phyloP scores from a whole-genome alignment of 2,113 vertebrate species.

The Cathartes aura region DNA sequence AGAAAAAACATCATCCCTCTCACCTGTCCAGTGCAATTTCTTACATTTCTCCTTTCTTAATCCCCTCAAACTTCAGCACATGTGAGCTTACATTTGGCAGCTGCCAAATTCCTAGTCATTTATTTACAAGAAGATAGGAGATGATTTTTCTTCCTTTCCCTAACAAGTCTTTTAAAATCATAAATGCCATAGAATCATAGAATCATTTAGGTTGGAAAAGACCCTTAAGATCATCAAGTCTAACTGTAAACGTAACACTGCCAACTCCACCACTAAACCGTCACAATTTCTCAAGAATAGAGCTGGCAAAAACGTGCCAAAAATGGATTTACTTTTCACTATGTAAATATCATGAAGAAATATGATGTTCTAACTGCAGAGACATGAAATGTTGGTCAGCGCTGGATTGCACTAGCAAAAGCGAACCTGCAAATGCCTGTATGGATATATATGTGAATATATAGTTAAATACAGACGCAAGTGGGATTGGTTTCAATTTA shows the following conservation, averaged over 20 bases:
- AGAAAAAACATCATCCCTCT: background rate
- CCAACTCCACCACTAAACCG: background rate
- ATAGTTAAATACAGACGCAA: background rate
- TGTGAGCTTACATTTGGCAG: background rate
- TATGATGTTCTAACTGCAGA: background rate
- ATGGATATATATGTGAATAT: background rate
- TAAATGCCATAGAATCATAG: background rate
- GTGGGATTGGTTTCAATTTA: background rate
- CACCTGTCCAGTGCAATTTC: background rate
- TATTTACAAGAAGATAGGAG: background rate
- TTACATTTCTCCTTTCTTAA: background rate
- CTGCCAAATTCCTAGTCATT: background rate
- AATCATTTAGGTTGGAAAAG: background rate
- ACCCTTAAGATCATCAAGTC: background rate
- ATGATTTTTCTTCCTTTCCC: background rate
- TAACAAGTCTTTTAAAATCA: background rate
- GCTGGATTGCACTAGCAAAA: background rate
- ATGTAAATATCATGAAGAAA: background rate
- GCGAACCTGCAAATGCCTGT: background rate
- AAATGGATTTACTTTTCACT: background rate
- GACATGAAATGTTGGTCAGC: background rate
- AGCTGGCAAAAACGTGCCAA: background rate
- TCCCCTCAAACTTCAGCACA: background rate
- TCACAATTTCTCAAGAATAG: background rate
- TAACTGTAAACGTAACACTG: background rate